These are phyloP conservation scores for Frankliniella intonsa DNA, from an alignment of 2,888 invertebrate species.

Conservation along the genomic window DNA sequence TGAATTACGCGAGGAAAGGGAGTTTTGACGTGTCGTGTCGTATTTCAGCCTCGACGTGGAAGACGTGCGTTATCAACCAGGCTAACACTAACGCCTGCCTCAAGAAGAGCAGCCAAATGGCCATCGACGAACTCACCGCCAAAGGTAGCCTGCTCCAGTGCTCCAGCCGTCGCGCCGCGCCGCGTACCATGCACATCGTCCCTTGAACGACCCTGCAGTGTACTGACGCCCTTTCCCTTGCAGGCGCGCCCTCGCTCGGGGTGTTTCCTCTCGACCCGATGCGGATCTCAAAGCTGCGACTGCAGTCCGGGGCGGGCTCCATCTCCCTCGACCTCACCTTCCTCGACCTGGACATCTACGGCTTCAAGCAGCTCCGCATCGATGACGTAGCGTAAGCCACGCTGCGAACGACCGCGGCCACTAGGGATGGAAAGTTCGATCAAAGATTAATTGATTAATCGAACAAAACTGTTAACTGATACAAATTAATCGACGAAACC, in stretches of 20 bases:
- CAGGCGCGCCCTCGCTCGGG: not conserved
- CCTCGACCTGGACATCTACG: slow-evolving; percentile 11
- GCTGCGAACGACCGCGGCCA: not conserved
- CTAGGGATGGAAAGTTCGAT: too few species aligned
- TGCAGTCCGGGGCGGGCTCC: not conserved
- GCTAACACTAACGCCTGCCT: not conserved
- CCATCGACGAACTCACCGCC: not conserved
- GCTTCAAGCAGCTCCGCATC: not conserved
- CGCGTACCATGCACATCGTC: too few species aligned
- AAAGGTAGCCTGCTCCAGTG: too few species aligned
- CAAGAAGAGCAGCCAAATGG: not conserved
- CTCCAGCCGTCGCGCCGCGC: too few species aligned
- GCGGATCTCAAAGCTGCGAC: not conserved
- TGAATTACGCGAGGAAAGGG: not conserved
- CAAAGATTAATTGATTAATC: too few species aligned
- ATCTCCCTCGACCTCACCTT: not conserved
- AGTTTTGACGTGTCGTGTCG: not conserved
- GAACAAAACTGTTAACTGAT: too few species aligned
- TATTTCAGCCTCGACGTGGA: not conserved
- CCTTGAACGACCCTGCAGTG: not conserved
- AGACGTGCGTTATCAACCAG: slow-evolving; percentile 7
- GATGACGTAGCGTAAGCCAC: not conserved
- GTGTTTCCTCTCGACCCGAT: not conserved
- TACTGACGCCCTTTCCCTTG: not conserved
- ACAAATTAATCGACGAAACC: too few species aligned